Evolutionary conservation across 2,888 invertebrate species (phyloP), one percentile per base, ranked within the genome.

Genomic region (Drosophila acutilabella): DNA sequence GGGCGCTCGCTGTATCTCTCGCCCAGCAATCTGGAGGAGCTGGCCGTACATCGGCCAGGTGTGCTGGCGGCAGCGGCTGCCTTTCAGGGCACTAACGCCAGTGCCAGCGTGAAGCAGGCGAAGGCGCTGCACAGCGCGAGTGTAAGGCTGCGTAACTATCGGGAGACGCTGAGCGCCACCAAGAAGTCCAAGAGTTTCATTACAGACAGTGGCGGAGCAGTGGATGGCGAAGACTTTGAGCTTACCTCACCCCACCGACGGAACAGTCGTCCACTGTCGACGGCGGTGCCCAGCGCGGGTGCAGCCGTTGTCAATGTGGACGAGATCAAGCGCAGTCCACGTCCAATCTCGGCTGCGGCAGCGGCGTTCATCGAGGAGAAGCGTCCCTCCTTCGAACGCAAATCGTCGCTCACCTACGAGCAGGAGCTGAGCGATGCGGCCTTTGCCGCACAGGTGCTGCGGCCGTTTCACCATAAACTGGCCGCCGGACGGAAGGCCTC

Each of bases 141-240:
- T 74, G 89, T 92, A 68, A 89, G 92, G 4, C 77, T 92, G 72
- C 91, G 92, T 65, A 91, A 90, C 68, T 92, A 92, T 76, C 90
- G 92, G 53, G 93, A 92, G 74, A 90, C 90, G 10, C 75, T 92
- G 53, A 92, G 90, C 60, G 91, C 92, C 64, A 90, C 91, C 54
- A 93, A 93, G 81, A 93, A 93, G 76, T 93, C 93, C 26, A 93
- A 93, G 85, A 93, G 93, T 79, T 93, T 93, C 85, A 91, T 93
- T 40, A 90, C 90, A 53, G 93, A 93, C 60, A 88, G 90, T 52
- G 88, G 90, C n/a, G 70, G 44, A 0, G 52, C 64, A 48, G 60
- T 66, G 30, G 74, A 71, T n/a, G 75, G 74, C 61, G 89, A 89
- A 60, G 92, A 93, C 48, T 92, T 92, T 74, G 92, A 92, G 86